phyloP scores from a whole-genome alignment of 2,797 vertebrate genomes.

The Artibeus jamaicensis region DNA sequence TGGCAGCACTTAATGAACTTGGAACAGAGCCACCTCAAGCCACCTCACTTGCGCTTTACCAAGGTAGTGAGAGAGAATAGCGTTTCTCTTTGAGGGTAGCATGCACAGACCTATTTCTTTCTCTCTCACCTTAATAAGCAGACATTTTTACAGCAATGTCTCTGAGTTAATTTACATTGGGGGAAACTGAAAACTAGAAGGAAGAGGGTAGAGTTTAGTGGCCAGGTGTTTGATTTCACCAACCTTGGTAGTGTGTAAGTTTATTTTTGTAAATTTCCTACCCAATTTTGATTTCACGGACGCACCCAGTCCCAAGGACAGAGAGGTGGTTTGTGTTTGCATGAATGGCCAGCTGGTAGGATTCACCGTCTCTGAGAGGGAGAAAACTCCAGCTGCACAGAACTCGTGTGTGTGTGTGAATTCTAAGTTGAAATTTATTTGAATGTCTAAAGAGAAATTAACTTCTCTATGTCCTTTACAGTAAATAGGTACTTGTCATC shows the following conservation, averaged over 20 bases:
- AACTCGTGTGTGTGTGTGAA: background rate
- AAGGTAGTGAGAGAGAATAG: background rate
- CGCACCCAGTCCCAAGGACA: background rate
- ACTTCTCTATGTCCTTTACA: background rate
- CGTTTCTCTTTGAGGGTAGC: background rate
- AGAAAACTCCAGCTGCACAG: background rate
- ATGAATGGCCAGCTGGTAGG: background rate
- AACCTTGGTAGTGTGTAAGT: background rate
- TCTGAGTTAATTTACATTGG: background rate
- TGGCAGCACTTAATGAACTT: background rate
- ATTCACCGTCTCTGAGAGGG: background rate
- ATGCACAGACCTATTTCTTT: background rate
- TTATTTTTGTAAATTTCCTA: background rate
- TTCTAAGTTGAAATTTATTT: conserved; percentile 27
- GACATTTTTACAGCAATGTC: background rate
- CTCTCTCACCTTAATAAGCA: background rate
- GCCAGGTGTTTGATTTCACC: background rate
- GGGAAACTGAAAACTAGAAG: background rate
- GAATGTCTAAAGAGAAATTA: conserved; percentile 27
- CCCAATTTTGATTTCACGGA: background rate
- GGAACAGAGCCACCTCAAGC: background rate
- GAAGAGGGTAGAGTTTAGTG: background rate
- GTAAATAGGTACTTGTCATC: background rate
- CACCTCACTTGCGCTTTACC: background rate
- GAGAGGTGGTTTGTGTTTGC: background rate